phyloP scores from a whole-genome alignment of 2,797 vertebrate species.

The Danio kyathit region DNA sequence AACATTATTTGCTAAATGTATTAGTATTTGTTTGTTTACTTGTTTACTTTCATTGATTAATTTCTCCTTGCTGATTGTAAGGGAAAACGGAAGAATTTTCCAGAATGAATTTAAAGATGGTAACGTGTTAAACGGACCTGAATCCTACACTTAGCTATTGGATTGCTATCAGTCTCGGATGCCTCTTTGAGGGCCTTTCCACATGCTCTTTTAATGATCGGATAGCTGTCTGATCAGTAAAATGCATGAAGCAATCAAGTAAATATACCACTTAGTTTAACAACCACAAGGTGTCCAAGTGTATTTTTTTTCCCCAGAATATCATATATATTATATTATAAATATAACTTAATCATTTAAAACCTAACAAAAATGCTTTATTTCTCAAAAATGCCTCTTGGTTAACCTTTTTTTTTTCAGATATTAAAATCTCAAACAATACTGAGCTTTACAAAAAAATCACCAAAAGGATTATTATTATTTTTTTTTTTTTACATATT shows the following conservation, averaged over 20 bases:
- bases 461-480: too few relatives aligned
- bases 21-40: background rate
- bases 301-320: background rate
- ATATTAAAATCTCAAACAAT: background rate
- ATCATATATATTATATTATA: background rate
- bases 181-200: background rate
- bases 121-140: background rate
- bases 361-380: background rate
- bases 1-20: background rate
- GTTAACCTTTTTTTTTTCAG: background rate
- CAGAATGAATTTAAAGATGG: background rate
- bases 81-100: background rate
- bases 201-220: slow-evolving; percentile 7
- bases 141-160: slow-evolving; percentile 8
- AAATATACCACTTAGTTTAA: background rate
- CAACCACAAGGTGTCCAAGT: background rate
- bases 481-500: too few relatives aligned
- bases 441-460: too few relatives aligned
- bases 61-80: background rate
- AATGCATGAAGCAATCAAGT: slow-evolving; percentile 10
- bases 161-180: slow-evolving; percentile 9
- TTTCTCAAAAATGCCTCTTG: background rate
- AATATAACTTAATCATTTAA: background rate
- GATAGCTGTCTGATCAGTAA: slow-evolving; percentile 20
- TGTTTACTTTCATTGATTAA: too few relatives aligned